Conservation (phyloP, 2,888 invertebrate species). For the Augiades crinisus region DNA sequence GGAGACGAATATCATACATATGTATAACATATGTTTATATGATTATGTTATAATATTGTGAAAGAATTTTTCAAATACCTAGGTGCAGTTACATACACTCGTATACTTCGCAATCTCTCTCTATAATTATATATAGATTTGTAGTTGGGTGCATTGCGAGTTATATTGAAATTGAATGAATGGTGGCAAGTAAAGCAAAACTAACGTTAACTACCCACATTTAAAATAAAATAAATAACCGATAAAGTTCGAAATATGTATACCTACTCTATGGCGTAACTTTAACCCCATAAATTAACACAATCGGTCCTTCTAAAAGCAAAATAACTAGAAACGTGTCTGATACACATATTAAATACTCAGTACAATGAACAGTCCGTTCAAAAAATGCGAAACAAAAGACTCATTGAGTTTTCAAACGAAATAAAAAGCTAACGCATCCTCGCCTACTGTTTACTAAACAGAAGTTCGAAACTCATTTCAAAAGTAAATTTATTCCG, state of each 20-base stretch:
- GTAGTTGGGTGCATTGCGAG: no score
- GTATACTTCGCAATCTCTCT: background rate
- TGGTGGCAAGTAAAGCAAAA: no score
- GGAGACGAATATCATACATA: no score
- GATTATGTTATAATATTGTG: no score
- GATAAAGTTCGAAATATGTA: background rate
- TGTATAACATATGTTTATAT: no score
- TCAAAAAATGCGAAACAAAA: constrained; percentile 26
- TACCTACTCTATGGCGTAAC: background rate
- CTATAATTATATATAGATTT: no score
- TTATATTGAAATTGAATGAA: no score
- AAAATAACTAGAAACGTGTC: constrained; percentile 15
- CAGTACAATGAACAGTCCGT: background rate
- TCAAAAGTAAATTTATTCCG: constrained; percentile 67
- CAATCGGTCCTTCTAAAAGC: background rate
- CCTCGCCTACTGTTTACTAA: constrained; percentile 46
- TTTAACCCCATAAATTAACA: background rate
- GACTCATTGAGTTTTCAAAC: constrained; percentile 23
- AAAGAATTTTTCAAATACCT: no score
- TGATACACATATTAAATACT: constrained; percentile 13
- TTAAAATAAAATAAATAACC: background rate
- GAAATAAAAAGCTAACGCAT: constrained; percentile 27
- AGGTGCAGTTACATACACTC: no score
- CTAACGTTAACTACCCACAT: background rate
- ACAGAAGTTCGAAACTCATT: constrained; percentile 49